Evolutionary conservation across 2,888 invertebrate genomes (phyloP), one percentile per base, ranked within the genome.

Genomic region (Phyllotreta striolata): DNA sequence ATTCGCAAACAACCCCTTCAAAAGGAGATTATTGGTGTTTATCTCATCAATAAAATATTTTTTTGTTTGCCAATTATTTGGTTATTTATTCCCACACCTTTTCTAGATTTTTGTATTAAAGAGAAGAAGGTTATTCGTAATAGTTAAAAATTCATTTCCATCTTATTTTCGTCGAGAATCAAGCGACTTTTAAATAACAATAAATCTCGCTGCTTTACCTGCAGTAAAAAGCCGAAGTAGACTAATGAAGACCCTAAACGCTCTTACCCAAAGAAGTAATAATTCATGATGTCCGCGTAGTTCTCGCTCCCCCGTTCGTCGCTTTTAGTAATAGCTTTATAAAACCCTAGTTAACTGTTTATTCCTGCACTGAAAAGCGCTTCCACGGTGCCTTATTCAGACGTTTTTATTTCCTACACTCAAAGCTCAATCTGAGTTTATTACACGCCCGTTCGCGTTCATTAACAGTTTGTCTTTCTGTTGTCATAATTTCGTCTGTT

Each of bases 291-390:
- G 56, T 43, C 37, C 44, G 41, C 56, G 49, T 56, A 56, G 35
- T 56, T 56, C 43, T 55, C 3, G 55, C 35, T 43, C 55, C 56
- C 44, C 46, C 12, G 35, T 43, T 56, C 43, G 41, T 56, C 56
- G 56, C 40, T 55, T 55, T 55, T 44, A 56, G 37, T 56, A 56
- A 56, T 44, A 43, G 56, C 56, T 56, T 56, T 56, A 56, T 56
- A 56, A 56, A 56, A 56, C 56, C 44, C 37, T 56, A 56, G 56
- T 56, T 56, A 56, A 56, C 56, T 56, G 56, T 56, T 56, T 56
- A 56, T 56, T 56, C 13, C 46, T 56, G 56, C 44, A 56, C 56
- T 56, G 56, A 56, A 24, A 44, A 56, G 37, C 56, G 56, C 12
- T 55, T 55, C 41, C 35, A 55, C 55, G 34, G 12, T 43, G 55